Conservation (phyloP, 2,113 vertebrate species). For the Paradisaea rubra region DNA sequence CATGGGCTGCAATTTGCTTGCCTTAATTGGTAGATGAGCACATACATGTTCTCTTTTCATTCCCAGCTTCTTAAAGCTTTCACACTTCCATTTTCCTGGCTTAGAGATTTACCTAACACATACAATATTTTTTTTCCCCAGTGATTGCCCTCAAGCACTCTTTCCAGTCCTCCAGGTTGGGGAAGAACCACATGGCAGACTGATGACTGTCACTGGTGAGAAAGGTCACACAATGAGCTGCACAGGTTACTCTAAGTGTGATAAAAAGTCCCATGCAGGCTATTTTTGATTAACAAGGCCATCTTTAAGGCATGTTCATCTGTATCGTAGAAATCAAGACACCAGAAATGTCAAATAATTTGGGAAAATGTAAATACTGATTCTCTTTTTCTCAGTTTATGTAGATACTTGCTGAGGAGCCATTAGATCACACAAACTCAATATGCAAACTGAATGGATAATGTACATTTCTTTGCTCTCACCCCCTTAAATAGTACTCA, state of each 20-base stretch:
- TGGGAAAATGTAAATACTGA: not conserved
- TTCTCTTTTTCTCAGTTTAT: not conserved
- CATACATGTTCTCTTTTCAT: not conserved
- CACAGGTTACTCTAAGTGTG: not conserved
- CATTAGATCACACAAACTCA: not conserved
- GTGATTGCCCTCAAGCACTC: not conserved
- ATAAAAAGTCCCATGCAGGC: not conserved
- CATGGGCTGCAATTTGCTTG: not conserved
- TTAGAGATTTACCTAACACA: not conserved
- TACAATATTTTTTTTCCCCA: not conserved
- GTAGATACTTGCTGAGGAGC: not conserved
- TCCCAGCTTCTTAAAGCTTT: not conserved
- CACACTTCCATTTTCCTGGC: not conserved
- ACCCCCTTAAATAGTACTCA: not conserved
- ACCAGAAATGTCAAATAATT: not conserved
- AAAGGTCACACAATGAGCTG: not conserved
- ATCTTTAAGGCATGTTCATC: not conserved
- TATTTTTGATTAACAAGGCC: not conserved
- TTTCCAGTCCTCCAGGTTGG: not conserved
- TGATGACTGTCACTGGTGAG: not conserved
- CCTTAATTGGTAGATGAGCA: not conserved
- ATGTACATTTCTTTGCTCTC: not conserved
- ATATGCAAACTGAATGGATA: not conserved
- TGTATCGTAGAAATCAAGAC: not conserved
- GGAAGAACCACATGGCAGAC: not conserved